Base-by-base conservation (phyloP, 2,113 vertebrate genomes). In the Alouatta palliata region DNA sequence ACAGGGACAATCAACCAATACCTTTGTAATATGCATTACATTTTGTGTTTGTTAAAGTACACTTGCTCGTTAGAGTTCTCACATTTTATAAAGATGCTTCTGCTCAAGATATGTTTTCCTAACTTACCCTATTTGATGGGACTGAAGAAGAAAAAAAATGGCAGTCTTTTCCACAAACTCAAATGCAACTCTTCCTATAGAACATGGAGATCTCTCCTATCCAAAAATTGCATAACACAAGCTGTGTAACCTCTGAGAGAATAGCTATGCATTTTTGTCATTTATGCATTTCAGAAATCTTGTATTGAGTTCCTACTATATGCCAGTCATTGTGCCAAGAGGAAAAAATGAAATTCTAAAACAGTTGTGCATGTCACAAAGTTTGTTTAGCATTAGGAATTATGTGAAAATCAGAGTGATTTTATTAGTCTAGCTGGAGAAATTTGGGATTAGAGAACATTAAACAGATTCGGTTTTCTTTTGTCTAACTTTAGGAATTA, bases 1-100 rank as follows among this genome's bases (percentile, higher is more conserved):
- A 30, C 43, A 93, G 87, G 87, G 54, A 79, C 76, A 97, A 96
- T 97, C 97, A 98, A 97, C 76, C 81, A 77, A 43, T 90, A 77
- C 49, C 84, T 94, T 96, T 54, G 7, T 90, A 94, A 94, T 49
- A 23, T 70, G 47, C 45, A 37, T 86, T 79, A 21, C 54, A n/a
- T 68, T 82, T 87, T 92, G 85, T 92, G 61, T 95, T 94, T 92
- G 58, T 95, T 94, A 77, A 87, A 81, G 58, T 52, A 16, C 32
- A 61, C 3, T 68, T 85, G 37, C 73, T 79, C 68, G 10, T 94
- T 75, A 71, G 40, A 76, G 43, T 73, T 92, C 40, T 84, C 70
- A 54, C 14, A 49, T 93, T 94, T 93, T 40, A 68, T 89, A 40
- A 93, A 96, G 58, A 30, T 90, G 25, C 49, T 95, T 90, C 7